Evolutionary conservation across 2,888 invertebrate species (phyloP).

Genomic region (Mythimna vitellina): DNA sequence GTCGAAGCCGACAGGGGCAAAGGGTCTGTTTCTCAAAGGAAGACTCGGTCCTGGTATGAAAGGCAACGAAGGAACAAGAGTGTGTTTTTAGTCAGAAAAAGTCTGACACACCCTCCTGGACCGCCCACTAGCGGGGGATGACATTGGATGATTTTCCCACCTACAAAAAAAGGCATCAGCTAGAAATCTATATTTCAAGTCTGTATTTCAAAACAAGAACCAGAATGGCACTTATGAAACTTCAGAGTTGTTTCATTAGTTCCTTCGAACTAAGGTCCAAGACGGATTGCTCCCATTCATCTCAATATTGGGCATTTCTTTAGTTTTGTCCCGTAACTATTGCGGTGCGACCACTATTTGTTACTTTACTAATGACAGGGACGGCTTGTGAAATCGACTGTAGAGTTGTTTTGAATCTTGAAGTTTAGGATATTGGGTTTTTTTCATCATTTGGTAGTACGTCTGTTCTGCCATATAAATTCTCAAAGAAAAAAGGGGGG

Average conservation of each 20-base stretch:
- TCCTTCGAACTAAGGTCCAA: slow-evolving; percentile 44
- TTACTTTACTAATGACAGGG: slow-evolving; percentile 60
- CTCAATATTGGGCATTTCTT: slow-evolving; percentile 66
- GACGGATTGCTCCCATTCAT: slow-evolving; percentile 67
- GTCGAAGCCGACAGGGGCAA: too few relatives aligned
- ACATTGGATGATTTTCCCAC: too few relatives aligned
- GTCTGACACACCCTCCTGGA: too few relatives aligned
- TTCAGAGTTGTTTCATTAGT: slow-evolving; percentile 50
- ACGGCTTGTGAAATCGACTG: slow-evolving; percentile 41
- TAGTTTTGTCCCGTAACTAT: slow-evolving; percentile 66
- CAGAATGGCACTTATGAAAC: slow-evolving; percentile 26
- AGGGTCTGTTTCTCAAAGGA: too few relatives aligned
- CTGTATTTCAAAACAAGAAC: slow-evolving; percentile 11
- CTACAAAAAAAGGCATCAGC: too few relatives aligned
- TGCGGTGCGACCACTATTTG: slow-evolving; percentile 47
- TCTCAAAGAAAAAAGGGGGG: too few relatives aligned
- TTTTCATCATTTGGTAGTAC: neutral
- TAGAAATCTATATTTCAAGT: neutral
- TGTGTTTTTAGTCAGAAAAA: too few relatives aligned
- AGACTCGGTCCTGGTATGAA: too few relatives aligned
- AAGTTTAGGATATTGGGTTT: neutral
- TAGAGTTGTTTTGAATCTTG: slow-evolving; percentile 6
- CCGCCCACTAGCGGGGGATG: too few relatives aligned
- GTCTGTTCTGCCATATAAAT: neutral
- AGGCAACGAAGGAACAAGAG: too few relatives aligned